These are phyloP conservation scores for Numenius phaeopus DNA, from an alignment of 2,797 vertebrate species.

Conservation along the genomic window DNA sequence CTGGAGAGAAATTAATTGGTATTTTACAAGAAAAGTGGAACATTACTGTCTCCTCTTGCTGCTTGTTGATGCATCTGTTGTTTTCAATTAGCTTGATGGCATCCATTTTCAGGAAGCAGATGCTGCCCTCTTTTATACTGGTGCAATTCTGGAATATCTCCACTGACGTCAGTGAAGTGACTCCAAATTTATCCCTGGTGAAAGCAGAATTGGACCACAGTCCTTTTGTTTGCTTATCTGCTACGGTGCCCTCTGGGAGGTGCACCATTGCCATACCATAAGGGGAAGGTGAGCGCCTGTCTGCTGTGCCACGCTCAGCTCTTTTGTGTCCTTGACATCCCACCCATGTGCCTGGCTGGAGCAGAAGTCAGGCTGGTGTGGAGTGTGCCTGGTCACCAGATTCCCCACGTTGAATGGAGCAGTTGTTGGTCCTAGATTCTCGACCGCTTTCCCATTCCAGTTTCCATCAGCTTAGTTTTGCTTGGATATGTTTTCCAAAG, in stretches of 20 bases:
- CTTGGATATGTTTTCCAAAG: neutral
- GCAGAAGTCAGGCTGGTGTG: neutral
- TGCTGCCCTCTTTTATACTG: slow-evolving; percentile 57
- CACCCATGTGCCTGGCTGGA: neutral
- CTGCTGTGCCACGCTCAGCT: neutral
- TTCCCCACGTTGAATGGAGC: neutral
- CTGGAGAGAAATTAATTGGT: slow-evolving; percentile 28
- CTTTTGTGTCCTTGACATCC: neutral
- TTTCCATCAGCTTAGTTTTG: neutral
- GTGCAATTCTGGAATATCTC: slow-evolving; percentile 61
- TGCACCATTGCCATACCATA: neutral
- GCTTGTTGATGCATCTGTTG: slow-evolving; percentile 71
- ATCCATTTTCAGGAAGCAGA: slow-evolving; percentile 79
- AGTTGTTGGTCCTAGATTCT: neutral
- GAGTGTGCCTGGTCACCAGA: neutral
- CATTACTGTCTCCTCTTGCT: slow-evolving; percentile 27
- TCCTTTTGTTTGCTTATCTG: neutral
- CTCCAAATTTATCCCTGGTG: slow-evolving; percentile 48
- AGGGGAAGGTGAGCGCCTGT: neutral
- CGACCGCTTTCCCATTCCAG: neutral
- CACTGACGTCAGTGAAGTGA: slow-evolving; percentile 64
- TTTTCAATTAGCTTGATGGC: slow-evolving; percentile 75
- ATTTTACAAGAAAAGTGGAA: slow-evolving; percentile 69
- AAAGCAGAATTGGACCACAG: slow-evolving; percentile 39
- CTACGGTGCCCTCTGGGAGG: neutral